phyloP scores from a whole-genome alignment of 2,888 invertebrate species.

The Synergus umbraculus region DNA sequence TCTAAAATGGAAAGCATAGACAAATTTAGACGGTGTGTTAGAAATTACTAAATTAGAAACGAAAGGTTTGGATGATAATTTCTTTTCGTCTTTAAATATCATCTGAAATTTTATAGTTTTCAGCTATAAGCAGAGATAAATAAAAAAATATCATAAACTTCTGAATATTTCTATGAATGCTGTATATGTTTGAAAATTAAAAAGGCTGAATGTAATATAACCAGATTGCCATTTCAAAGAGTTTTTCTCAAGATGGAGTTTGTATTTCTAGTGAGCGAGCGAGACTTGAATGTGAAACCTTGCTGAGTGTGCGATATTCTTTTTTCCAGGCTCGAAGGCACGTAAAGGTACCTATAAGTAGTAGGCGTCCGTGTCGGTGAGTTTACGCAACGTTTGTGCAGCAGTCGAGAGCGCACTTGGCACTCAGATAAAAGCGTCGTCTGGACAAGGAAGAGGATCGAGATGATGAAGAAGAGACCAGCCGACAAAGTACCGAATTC shows the following conservation, averaged over 20 bases:
- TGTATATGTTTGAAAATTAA: too few relatives aligned
- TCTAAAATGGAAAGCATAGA: background rate
- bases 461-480: background rate
- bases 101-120: too few relatives aligned
- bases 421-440: constrained; percentile 17
- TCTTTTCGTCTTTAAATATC: too few relatives aligned
- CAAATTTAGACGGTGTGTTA: background rate
- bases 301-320: background rate
- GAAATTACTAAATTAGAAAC: background rate
- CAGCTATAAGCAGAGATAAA: too few relatives aligned
- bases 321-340: background rate
- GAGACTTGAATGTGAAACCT: constrained; percentile 22
- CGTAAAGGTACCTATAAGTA: too few relatives aligned
- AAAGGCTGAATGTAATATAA: background rate
- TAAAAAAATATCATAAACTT: too few relatives aligned
- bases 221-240: background rate
- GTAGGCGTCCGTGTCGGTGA: background rate
- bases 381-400: constrained; percentile 22
- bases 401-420: constrained; percentile 24
- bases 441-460: constrained; percentile 17
- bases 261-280: background rate
- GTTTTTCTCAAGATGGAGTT: background rate
- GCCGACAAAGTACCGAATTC: background rate
- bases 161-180: too few relatives aligned
- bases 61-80: too few relatives aligned